Percentiles rank a stretch among this genome's conserved stretches.
These are phyloP conservation scores for Coreius guichenoti DNA, from an alignment of 2,797 vertebrate species.

Conservation along the genomic window DNA sequence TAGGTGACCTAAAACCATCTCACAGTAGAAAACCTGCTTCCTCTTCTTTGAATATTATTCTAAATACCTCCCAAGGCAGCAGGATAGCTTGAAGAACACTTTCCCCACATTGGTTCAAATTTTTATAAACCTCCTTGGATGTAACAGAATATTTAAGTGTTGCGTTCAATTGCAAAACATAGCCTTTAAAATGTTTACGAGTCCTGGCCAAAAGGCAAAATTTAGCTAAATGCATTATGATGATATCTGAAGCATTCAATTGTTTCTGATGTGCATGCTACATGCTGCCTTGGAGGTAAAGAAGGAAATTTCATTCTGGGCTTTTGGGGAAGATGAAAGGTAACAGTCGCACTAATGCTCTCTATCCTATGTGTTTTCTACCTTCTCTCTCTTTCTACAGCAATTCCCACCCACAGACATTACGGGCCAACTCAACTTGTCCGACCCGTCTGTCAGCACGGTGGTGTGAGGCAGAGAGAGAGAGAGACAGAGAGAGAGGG, in stretches of 20 bases:
- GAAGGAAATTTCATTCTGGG: neutral
- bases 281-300: constrained; percentile 51
- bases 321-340: neutral
- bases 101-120: neutral
- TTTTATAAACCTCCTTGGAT: neutral
- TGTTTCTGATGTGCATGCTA: constrained; percentile 12
- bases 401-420: constrained; percentile 98
- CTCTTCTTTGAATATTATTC: constrained; percentile 54
- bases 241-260: neutral
- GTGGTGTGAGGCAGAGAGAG: constrained; percentile 83
- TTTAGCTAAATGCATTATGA: neutral
- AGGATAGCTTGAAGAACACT: constrained; percentile 19
- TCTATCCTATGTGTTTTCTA: constrained; percentile 52
- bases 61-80: constrained; percentile 71
- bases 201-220: neutral
- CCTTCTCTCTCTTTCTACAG: constrained; percentile 83
- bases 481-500: constrained; percentile 52
- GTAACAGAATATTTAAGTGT: neutral
- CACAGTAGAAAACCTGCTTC: constrained; percentile 61
- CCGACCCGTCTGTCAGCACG: constrained; percentile 99
- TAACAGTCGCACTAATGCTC: constrained; percentile 32
- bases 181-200: constrained; percentile 3
- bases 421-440: constrained; percentile 98
- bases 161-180: neutral
- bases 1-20: constrained; percentile 13